Evolutionary conservation across 1,140 invertebrate genomes (phyloP), one percentile per base, ranked within the genome.

Genomic region (Ylistrum balloti): DNA sequence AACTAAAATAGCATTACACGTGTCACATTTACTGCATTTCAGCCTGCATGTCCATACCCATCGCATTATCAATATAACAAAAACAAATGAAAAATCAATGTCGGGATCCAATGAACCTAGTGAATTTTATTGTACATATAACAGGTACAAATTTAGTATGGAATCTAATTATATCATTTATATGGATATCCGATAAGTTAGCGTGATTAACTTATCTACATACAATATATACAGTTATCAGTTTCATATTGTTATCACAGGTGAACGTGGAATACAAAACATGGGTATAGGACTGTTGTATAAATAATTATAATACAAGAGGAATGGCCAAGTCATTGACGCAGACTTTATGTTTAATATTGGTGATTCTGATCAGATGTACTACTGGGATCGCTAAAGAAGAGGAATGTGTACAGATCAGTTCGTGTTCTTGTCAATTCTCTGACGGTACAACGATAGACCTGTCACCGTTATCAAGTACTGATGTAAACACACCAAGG

Each of bases 381-480:
- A 11, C n/a, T 0, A 5, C n/a, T 17, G 56, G 56, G 56, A 74
- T 5, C 0, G 11, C 28, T n/a, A 28, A 22, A n/a, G 56, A 22
- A n/a, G 56, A 74, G n/a, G 56, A 74, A n/a, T 74, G 56, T 74
- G 9, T 17, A 11, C 56, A 74, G n/a, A 28, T 74, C 17, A 17
- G 28, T 74, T 74, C 56, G 22, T 74, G 56, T n/a, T 74, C 56
- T 22, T 74, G 56, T 74, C 56, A 74, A 11, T 74, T 74, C 28
- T 17, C 56, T n/a, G 56, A 74, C n/a, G 56, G 56, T 28, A 74
- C 22, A 17, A 74, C n/a, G n/a, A 74, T 74, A n/a, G 56, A 74
- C 56, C 56, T 74, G n/a, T 74, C 56, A 28, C 56, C 56, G 56
- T 74, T 74, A 74, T 74, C 56, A 2, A 74, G 56, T 74, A 74